Conservation (phyloP, 1,140 invertebrate species). For the Leptinotarsa texana region DNA sequence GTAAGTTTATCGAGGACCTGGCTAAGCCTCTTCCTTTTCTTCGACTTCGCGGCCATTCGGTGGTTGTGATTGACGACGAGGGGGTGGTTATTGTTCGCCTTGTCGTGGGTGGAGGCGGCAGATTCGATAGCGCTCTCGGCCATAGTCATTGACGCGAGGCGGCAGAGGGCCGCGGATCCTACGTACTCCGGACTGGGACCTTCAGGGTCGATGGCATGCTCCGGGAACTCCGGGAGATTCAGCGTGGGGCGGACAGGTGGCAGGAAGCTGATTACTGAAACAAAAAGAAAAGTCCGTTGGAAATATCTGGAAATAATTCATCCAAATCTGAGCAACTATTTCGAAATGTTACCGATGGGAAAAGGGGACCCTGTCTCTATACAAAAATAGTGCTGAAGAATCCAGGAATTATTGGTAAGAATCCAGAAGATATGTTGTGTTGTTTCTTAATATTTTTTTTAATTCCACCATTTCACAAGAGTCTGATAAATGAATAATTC, state of each 20-base stretch:
- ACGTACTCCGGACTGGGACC: conserved; percentile 51
- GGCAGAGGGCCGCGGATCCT: conserved; percentile 64
- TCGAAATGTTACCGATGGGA: no score
- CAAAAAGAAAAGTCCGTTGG: not conserved
- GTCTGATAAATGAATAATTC: no score
- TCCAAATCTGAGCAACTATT: no score
- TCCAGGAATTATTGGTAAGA: no score
- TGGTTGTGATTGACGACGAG: conserved; percentile 67
- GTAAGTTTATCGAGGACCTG: conserved; percentile 74
- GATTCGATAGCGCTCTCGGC: conserved; percentile 65
- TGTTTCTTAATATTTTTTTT: no score
- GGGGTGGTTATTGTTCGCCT: conserved; percentile 61
- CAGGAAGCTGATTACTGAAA: not conserved
- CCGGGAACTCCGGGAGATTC: conserved; percentile 29
- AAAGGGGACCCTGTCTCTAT: no score
- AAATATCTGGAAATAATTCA: no score
- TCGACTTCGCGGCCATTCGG: conserved; percentile 61
- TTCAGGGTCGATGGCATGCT: conserved; percentile 57
- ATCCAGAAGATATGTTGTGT: no score
- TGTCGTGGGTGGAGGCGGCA: conserved; percentile 58
- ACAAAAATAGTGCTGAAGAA: no score
- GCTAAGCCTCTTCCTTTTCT: conserved; percentile 74
- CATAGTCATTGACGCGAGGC: conserved; percentile 68
- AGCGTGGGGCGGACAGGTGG: not conserved
- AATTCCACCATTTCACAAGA: no score